Conservation (phyloP, 1,140 invertebrate genomes). For the Rhagoletis pomonella region DNA sequence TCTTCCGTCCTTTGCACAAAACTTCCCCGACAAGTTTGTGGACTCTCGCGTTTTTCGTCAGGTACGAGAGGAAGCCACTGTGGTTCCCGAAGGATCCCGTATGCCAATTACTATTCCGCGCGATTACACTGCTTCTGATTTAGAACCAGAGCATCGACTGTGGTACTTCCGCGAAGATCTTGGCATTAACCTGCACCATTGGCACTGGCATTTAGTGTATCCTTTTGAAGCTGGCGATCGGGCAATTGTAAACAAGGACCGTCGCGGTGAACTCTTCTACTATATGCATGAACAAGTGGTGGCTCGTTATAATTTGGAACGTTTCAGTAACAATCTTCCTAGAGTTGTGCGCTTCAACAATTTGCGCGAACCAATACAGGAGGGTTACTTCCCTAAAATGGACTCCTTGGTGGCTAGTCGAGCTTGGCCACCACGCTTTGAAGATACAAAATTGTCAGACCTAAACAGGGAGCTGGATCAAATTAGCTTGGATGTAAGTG, state of each 20-base stretch:
- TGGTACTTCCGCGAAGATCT: conserved; percentile 84
- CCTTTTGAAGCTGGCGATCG: conserved; percentile 79
- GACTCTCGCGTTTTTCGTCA: conserved; percentile 82
- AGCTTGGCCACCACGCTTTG: conserved; percentile 79
- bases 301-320: conserved; percentile 82
- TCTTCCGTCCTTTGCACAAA: conserved; percentile 81
- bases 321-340: conserved; percentile 79
- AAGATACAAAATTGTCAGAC: conserved; percentile 78
- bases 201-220: conserved; percentile 90
- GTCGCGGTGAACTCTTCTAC: conserved; percentile 85
- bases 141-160: conserved; percentile 83
- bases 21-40: conserved; percentile 87
- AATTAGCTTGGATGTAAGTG: conserved; percentile 80
- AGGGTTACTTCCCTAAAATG: conserved; percentile 85
- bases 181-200: conserved; percentile 86
- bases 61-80: conserved; percentile 81
- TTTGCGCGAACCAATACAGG: conserved; percentile 78
- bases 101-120: conserved; percentile 81
- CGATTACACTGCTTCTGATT: conserved; percentile 83
- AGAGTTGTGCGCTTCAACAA: conserved; percentile 78
- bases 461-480: conserved; percentile 81
- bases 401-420: conserved; percentile 80
- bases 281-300: conserved; percentile 86
- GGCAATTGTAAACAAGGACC: conserved; percentile 80
- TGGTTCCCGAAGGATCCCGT: conserved; percentile 79